Evolutionary conservation across 2,888 invertebrate genomes (phyloP).

Genomic region (Euzophera pinguis): DNA sequence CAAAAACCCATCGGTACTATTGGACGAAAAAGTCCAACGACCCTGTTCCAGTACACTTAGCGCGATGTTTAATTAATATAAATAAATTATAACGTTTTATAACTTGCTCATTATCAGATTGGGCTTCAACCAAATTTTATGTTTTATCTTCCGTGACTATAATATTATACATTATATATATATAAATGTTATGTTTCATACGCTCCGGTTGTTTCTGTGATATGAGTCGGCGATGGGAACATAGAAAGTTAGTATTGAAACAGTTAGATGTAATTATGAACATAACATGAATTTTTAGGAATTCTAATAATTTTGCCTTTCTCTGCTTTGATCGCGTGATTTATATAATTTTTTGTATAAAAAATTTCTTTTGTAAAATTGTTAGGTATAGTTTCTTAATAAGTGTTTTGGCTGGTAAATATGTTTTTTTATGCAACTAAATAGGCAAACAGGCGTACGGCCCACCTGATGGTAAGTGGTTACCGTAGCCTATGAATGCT

Average conservation of each 20-base stretch:
- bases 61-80: constrained; percentile 67
- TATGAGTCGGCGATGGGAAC: constrained; percentile 15
- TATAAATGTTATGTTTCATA: constrained; percentile 28
- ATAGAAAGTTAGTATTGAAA: constrained; percentile 4
- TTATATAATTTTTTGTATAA: background rate
- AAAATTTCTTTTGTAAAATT: too few species aligned
- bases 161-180: constrained; percentile 27
- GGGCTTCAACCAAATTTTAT: constrained; percentile 45
- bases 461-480: too few species aligned
- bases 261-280: constrained; percentile 1
- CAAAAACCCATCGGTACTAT: constrained; percentile 27
- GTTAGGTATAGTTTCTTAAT: too few species aligned
- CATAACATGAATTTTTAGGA: background rate
- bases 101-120: constrained; percentile 52
- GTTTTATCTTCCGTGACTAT: constrained; percentile 65
- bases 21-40: constrained; percentile 52
- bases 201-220: constrained; percentile 40
- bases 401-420: too few species aligned
- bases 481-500: too few species aligned
- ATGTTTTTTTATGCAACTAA: too few species aligned
- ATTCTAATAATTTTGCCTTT: background rate
- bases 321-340: too few species aligned
- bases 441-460: too few species aligned
- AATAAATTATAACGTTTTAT: constrained; percentile 60
- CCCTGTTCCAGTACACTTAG: constrained; percentile 69